Evolutionary conservation across 2,113 vertebrate species (phyloP).

Genomic region (Clinocottus analis): DNA sequence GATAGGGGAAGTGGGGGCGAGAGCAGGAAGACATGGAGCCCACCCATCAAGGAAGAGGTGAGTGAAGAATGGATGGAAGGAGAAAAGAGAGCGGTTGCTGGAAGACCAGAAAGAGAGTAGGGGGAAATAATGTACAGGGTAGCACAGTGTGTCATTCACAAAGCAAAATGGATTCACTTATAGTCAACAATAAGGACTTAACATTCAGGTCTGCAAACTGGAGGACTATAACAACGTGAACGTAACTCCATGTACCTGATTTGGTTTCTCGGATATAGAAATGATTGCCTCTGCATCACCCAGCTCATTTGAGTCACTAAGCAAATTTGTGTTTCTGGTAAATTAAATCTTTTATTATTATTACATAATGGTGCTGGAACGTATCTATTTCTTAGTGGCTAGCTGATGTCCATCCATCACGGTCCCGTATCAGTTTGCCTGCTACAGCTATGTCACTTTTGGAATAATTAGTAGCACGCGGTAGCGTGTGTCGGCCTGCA

Average conservation of each 20-base stretch:
- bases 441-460: background rate
- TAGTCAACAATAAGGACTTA: background rate
- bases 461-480: background rate
- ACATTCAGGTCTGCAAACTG: background rate
- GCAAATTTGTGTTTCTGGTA: background rate
- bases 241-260: background rate
- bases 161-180: constrained; percentile 6
- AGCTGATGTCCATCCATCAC: background rate
- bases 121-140: background rate
- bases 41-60: constrained; percentile 2
- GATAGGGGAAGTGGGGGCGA: constrained; percentile 3
- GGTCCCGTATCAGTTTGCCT: background rate
- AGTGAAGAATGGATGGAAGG: constrained; percentile 2
- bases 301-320: background rate
- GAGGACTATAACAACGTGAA: background rate
- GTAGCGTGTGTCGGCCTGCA: background rate
- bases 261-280: background rate
- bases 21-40: constrained; percentile 7
- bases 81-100: background rate
- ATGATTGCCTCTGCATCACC: background rate
- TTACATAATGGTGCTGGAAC: background rate
- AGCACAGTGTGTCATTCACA: background rate
- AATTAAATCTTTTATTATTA: background rate
- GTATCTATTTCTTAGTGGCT: background rate
- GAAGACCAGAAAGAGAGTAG: background rate